Percentiles rank a stretch among this genome's conserved stretches.
Evolutionary conservation across 1,140 invertebrate genomes (phyloP).

Genomic region (Eufriesea mexicana): DNA sequence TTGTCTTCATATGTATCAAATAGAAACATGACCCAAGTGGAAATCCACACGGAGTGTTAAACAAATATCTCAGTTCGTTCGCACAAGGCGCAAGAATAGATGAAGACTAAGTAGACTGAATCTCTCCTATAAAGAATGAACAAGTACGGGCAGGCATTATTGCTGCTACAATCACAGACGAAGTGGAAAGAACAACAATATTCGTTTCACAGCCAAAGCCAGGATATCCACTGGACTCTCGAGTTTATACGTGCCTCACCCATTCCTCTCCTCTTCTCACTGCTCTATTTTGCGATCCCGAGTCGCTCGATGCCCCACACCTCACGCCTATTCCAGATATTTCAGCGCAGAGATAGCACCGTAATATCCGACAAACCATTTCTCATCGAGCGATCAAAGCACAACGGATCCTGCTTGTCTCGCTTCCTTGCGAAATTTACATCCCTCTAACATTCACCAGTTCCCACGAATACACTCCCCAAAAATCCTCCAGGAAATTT

Average conservation of each 20-base stretch:
- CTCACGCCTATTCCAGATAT: constrained; percentile 37
- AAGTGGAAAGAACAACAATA: constrained; percentile 10
- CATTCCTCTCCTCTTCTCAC: constrained; percentile 22
- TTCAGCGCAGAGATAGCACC: constrained; percentile 28
- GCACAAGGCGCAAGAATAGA: too few species aligned
- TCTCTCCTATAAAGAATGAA: background rate
- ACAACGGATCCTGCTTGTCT: background rate
- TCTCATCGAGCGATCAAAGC: constrained; percentile 42
- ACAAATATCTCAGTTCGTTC: too few species aligned
- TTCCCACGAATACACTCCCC: background rate
- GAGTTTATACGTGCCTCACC: constrained; percentile 27
- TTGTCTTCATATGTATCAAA: too few species aligned
- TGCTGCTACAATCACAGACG: background rate
- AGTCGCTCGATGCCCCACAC: constrained; percentile 35
- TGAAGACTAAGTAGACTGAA: background rate
- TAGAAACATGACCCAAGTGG: too few species aligned
- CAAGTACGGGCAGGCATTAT: background rate
- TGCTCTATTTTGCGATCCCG: constrained; percentile 35
- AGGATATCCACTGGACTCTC: constrained; percentile 32
- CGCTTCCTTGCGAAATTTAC: background rate
- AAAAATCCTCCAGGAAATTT: background rate
- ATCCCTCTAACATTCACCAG: background rate
- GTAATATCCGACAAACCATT: constrained; percentile 53
- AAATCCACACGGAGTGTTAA: too few species aligned
- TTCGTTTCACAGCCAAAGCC: background rate